A percentile compares a stretch with the other conserved stretches of the same genome.
Conservation (phyloP, 2,797 vertebrate genomes). For the Orientallactaga sibirica region DNA sequence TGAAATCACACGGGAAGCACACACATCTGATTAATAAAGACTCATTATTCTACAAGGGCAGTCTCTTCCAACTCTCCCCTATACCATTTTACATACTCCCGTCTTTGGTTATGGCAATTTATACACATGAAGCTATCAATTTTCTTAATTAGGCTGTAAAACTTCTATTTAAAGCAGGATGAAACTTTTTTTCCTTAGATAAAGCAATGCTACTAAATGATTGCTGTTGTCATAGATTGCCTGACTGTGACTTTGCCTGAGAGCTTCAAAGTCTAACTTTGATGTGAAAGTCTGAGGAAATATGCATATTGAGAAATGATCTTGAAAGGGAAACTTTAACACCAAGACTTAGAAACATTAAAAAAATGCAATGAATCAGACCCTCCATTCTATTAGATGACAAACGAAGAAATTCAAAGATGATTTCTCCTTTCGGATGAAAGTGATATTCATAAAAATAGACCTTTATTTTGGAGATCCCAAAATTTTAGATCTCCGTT, state of each 20-base stretch:
- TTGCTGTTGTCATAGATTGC: constrained; percentile 72
- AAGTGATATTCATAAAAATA: constrained; percentile 39
- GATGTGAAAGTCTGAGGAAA: constrained; percentile 77
- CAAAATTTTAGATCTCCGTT: neutral
- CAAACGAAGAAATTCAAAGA: constrained; percentile 55
- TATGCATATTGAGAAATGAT: constrained; percentile 67
- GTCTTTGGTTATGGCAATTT: constrained; percentile 68
- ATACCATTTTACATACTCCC: neutral
- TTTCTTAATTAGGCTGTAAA: constrained; percentile 81
- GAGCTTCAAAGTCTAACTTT: constrained; percentile 79
- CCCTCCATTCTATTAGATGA: neutral
- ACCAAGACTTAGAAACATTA: constrained; percentile 39
- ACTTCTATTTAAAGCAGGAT: constrained; percentile 74
- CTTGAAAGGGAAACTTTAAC: constrained; percentile 64
- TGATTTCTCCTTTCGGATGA: constrained; percentile 12
- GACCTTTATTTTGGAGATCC: neutral
- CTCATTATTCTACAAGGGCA: neutral
- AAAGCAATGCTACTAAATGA: constrained; percentile 72
- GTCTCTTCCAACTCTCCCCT: neutral
- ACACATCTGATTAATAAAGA: constrained; percentile 1
- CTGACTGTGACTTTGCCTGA: constrained; percentile 65
- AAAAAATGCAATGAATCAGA: constrained; percentile 35
- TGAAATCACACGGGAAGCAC: neutral
- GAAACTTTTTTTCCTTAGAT: constrained; percentile 65
- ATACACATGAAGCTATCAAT: constrained; percentile 70